Percentiles rank a stretch among this genome's conserved stretches.
phyloP scores from a whole-genome alignment of 2,113 vertebrate species.

The Apodemus sylvaticus region DNA sequence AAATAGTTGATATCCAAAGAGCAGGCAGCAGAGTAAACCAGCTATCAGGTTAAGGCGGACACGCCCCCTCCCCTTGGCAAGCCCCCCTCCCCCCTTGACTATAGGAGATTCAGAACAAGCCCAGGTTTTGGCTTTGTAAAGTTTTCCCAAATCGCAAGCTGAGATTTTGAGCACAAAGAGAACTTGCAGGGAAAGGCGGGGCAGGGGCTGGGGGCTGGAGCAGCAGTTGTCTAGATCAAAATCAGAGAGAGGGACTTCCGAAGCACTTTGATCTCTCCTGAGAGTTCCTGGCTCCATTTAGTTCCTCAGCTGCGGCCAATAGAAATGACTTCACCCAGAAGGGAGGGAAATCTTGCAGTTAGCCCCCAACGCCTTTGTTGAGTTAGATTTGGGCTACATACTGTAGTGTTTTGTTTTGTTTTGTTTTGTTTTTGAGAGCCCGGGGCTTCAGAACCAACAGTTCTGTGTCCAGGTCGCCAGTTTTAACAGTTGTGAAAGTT shows the following conservation, averaged over 20 bases:
- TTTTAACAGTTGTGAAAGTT: neutral
- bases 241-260: neutral
- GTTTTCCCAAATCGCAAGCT: conserved; percentile 45
- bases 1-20: neutral
- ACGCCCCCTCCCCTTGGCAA: fast-evolving
- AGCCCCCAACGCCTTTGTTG: neutral
- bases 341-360: neutral
- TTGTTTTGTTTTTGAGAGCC: neutral
- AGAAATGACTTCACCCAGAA: neutral
- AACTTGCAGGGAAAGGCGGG: neutral
- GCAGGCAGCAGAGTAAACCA: neutral
- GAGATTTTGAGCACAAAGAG: neutral
- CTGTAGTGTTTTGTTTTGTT: neutral
- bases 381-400: neutral
- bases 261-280: neutral
- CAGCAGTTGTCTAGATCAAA: neutral
- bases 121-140: neutral
- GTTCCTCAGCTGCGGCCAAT: neutral
- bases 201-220: fast-evolving
- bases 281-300: neutral
- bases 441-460: neutral
- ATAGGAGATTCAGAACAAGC: neutral
- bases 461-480: neutral
- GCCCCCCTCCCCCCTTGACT: neutral
- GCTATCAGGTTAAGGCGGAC: neutral